Evolutionary conservation across 2,888 invertebrate genomes (phyloP).

Genomic region (Branchellion lobata): DNA sequence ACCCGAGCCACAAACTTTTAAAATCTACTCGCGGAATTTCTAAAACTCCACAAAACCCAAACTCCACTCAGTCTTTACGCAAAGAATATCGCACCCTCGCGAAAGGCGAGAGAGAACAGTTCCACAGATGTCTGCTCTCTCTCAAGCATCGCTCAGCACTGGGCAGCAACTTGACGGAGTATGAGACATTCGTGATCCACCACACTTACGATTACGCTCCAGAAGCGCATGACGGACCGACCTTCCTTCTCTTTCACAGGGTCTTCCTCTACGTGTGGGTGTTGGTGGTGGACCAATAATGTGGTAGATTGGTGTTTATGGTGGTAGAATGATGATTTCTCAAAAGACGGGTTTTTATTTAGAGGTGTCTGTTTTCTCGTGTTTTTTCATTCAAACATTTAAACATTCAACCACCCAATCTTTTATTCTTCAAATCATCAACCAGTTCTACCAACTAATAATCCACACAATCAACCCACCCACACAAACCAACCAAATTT

Average conservation of each 20-base stretch:
- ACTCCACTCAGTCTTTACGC: not conserved
- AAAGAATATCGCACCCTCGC: conserved; percentile 31
- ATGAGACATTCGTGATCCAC: conserved; percentile 29
- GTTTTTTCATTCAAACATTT: no score
- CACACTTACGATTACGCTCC: conserved; percentile 30
- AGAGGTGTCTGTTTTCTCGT: no score
- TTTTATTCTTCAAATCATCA: no score
- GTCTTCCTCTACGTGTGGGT: conserved; percentile 22
- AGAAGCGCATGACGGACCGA: conserved; percentile 28
- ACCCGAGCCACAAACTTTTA: no score
- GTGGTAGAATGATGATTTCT: not conserved
- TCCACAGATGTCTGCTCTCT: conserved; percentile 15
- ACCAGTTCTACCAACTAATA: no score
- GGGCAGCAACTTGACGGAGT: not conserved
- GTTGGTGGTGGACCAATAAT: not conserved
- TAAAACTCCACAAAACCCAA: no score
- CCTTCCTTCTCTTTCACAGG: conserved; percentile 18
- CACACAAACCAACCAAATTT: no score
- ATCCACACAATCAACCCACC: no score
- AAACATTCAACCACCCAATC: no score
- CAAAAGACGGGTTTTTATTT: not conserved
- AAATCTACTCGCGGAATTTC: no score
- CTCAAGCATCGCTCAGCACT: not conserved
- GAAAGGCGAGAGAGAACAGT: conserved; percentile 2
- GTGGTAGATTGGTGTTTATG: not conserved